Evolutionary conservation across 1,140 invertebrate species (phyloP).

Genomic region (Littorina saxatilis): DNA sequence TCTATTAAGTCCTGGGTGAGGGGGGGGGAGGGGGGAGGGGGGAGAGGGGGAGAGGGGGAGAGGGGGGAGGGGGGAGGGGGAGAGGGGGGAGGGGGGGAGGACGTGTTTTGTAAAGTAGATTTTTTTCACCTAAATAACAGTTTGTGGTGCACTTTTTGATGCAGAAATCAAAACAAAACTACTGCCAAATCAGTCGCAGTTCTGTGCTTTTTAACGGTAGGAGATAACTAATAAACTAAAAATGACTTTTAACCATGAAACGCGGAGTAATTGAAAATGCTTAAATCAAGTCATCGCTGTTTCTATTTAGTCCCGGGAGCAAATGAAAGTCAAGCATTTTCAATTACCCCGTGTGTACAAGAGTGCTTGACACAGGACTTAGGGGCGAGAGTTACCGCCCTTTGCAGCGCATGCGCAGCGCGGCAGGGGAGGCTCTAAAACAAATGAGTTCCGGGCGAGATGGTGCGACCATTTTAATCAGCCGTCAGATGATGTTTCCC

Average conservation of each 20-base stretch:
- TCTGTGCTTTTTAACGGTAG: no score
- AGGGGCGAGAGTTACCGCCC: slow-evolving; percentile 7
- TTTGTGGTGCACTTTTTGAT: no score
- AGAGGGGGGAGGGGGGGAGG: not conserved
- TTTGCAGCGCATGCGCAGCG: slow-evolving; percentile 12
- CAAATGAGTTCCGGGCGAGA: not conserved
- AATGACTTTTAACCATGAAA: no score
- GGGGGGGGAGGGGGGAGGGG: not conserved
- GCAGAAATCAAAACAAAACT: no score
- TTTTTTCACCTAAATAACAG: no score
- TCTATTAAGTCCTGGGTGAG: no score
- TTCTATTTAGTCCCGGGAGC: no score
- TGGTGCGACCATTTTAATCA: not conserved
- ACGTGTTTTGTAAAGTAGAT: no score
- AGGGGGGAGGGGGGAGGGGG: not conserved
- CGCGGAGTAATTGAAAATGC: no score
- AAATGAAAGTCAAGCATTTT: not conserved
- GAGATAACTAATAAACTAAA: no score
- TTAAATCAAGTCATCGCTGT: no score
- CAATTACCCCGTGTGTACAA: not conserved
- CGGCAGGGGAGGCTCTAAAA: slow-evolving; percentile 9
- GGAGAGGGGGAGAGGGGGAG: not conserved
- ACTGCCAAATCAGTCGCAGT: no score
- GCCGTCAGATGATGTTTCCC: slow-evolving; percentile 3
- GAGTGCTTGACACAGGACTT: not conserved